These are phyloP conservation scores for Hoplias malabaricus DNA, from an alignment of 2,113 vertebrate species.

Conservation along the genomic window DNA sequence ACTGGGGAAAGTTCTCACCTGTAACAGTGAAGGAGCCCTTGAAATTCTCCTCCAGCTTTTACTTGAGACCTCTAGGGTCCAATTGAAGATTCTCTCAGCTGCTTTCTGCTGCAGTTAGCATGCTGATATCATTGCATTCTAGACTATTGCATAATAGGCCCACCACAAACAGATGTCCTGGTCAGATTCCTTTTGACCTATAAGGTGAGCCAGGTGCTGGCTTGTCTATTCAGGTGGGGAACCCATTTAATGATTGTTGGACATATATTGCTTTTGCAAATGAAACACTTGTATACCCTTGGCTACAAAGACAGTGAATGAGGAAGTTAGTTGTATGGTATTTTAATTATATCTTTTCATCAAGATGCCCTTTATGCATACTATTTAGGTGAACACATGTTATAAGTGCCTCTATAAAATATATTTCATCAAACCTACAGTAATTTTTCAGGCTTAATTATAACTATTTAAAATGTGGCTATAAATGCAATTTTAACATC, in stretches of 20 bases:
- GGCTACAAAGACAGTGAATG: no score
- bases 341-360: no score
- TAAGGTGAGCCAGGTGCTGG: background rate
- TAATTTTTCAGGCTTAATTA: no score
- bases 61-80: slow-evolving; percentile 32
- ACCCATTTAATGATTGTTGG: background rate
- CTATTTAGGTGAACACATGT: no score
- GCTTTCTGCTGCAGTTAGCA: slow-evolving; percentile 1
- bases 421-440: no score
- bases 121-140: slow-evolving; percentile 29
- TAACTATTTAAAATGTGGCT: no score
- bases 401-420: no score
- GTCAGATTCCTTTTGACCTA: slow-evolving; percentile 25
- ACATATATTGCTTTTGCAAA: background rate
- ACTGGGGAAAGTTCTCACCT: slow-evolving; percentile 38
- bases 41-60: slow-evolving; percentile 34
- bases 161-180: slow-evolving; percentile 48
- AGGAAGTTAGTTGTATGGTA: no score
- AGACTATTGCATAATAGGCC: slow-evolving; percentile 41
- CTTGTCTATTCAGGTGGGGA: background rate
- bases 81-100: slow-evolving; percentile 23
- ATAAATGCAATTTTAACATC: no score
- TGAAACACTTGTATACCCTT: background rate
- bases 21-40: slow-evolving; percentile 12
- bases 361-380: background rate